A percentile compares a stretch with the other conserved stretches of the same genome.
Conservation (phyloP, 1,140 invertebrate species). For the Schlechtendalia chinensis region DNA sequence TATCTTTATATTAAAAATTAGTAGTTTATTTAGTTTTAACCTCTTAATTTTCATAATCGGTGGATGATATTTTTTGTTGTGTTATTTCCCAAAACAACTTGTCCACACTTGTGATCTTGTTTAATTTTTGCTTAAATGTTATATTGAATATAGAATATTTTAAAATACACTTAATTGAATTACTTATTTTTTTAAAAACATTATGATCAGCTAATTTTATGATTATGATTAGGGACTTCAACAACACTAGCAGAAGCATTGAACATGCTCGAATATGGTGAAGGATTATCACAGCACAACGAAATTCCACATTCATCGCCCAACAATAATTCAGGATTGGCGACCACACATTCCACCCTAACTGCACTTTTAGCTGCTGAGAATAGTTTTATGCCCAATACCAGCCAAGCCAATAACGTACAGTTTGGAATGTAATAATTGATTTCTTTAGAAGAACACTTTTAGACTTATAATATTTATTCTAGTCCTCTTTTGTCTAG, state of each 20-base stretch:
- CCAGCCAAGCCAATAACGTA: constrained; percentile 11
- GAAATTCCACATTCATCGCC: constrained; percentile 41
- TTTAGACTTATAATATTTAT: not conserved
- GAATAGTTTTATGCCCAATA: constrained; percentile 36
- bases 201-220: too few species aligned
- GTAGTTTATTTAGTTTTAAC: too few species aligned
- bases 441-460: not conserved
- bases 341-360: constrained; percentile 41
- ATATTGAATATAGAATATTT: too few species aligned
- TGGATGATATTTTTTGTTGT: too few species aligned
- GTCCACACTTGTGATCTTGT: too few species aligned
- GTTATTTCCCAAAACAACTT: too few species aligned
- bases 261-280: constrained; percentile 46
- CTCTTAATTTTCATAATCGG: too few species aligned
- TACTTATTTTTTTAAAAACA: too few species aligned
- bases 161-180: too few species aligned
- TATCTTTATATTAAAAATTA: too few species aligned
- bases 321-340: constrained; percentile 39
- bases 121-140: too few species aligned
- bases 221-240: constrained; percentile 24
- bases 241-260: constrained; percentile 40
- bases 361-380: constrained; percentile 40
- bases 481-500: constrained; percentile 31
- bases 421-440: constrained; percentile 40
- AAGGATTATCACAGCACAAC: constrained; percentile 43